Conservation (phyloP, 2,888 invertebrate species). For the Trissolcus japonicus region DNA sequence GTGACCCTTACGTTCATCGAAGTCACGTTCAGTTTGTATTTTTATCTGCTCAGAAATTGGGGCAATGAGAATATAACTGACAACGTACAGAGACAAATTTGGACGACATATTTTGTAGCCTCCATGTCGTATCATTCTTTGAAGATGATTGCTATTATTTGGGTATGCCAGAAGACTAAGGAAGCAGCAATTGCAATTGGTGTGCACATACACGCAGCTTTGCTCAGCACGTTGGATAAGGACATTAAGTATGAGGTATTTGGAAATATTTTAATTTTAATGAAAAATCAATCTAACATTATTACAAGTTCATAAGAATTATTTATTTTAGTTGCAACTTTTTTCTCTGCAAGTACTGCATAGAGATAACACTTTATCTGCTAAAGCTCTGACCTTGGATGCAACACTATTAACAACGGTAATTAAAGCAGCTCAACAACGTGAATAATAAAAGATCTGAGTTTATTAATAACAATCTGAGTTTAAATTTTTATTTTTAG, state of each 20-base stretch:
- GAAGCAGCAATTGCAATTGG: constrained; percentile 62
- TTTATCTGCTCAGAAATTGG: constrained; percentile 61
- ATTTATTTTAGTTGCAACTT: constrained; percentile 61
- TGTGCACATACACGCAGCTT: constrained; percentile 63
- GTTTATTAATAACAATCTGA: no score
- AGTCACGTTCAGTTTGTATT: constrained; percentile 67
- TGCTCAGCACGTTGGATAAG: constrained; percentile 60
- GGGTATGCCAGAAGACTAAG: constrained; percentile 65
- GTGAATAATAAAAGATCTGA: no score
- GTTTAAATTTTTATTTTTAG: constrained; percentile 39
- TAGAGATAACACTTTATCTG: constrained; percentile 63
- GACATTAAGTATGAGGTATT: constrained; percentile 65
- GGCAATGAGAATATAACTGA: constrained; percentile 53
- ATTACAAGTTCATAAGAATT: not conserved
- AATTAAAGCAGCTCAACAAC: constrained; percentile 8
- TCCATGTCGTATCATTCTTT: constrained; percentile 64
- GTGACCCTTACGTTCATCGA: constrained; percentile 66
- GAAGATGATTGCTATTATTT: constrained; percentile 62
- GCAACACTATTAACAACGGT: constrained; percentile 64
- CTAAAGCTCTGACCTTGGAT: constrained; percentile 62
- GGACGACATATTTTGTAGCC: constrained; percentile 64
- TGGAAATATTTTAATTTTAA: not conserved
- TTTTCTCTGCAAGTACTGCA: constrained; percentile 67
- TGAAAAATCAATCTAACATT: not conserved
- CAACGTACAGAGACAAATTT: constrained; percentile 62